Evolutionary conservation across 2,113 vertebrate genomes (phyloP), one percentile per base, ranked within the genome.

Genomic region (Tragelaphus imberbis): DNA sequence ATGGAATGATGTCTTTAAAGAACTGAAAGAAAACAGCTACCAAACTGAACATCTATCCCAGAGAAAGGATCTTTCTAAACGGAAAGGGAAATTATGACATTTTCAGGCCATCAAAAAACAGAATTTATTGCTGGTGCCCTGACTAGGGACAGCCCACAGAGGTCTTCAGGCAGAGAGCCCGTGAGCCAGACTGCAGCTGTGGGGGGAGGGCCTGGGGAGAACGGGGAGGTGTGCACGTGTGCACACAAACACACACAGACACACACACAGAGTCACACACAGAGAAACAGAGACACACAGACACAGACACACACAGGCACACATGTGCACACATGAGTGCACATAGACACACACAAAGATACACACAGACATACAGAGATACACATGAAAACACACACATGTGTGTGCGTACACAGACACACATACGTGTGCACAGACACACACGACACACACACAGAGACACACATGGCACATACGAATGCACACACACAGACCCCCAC

Each of bases 161-260:
- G 1, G 15, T 49, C 27, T 51, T 25, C 7, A 33, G 71, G 44
- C 8, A 21, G 58, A 25, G n/a, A 3, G 28, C 44, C 7, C 11
- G 30, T 79, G 65, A 2, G n/a, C 25, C 53, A 2, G 4, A 8
- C 9, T 44, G 65, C 71, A 2, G 12, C 36, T 19, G 40, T 11
- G 30, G 63, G 40, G 47, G 49, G 5, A 30, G 55, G 16, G 49
- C 59, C 2, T n/a, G 77, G 80, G 44, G 40, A 44, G 71, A 27
- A 7, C 0, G 6, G 71, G 27, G 14, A 77, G 71, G n/a, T 0
- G 19, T 36, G n/a, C 19, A 11, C 0, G 6, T 3, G 0, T 0
- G 0, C 15, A 16, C 63, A 33, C 30, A 19, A 33, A 5, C 3
- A 5, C 4, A 10, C 30, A 33, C 28, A 33, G 7, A 33, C 14